Conservation (phyloP, 2,113 vertebrate genomes). For the Phaethon lepturus region DNA sequence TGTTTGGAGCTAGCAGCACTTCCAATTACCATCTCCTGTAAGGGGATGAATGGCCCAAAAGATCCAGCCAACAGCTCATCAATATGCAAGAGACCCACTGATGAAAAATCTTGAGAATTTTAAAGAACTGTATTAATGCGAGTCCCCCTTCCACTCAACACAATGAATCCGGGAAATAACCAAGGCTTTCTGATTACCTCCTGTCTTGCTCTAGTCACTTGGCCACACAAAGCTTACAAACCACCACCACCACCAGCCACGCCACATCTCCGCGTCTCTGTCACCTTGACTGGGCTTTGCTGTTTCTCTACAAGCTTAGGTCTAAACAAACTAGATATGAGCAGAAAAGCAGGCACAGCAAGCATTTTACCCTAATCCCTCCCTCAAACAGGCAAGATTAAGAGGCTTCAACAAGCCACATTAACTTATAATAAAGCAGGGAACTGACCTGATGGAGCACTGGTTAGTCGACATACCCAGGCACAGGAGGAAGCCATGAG, state of each 20-base stretch:
- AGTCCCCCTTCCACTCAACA: background rate
- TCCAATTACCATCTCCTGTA: background rate
- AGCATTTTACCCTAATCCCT: background rate
- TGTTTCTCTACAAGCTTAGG: background rate
- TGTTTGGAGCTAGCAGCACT: background rate
- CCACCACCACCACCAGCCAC: background rate
- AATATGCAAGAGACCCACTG: rapidly evolving
- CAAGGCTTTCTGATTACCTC: background rate
- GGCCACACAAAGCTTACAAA: background rate
- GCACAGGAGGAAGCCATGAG: background rate
- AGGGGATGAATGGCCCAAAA: background rate
- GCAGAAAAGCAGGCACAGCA: background rate
- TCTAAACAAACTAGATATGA: background rate
- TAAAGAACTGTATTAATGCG: rapidly evolving
- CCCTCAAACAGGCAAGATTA: background rate
- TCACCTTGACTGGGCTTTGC: background rate
- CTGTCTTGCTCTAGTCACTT: background rate
- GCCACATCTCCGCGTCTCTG: background rate
- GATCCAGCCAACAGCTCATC: background rate
- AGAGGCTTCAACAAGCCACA: background rate
- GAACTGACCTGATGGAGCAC: background rate
- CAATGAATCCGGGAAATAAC: rapidly evolving
- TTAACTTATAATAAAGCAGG: background rate
- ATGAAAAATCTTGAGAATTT: rapidly evolving
- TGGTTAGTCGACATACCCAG: rapidly evolving